Percentiles rank a stretch among this genome's conserved stretches.
Evolutionary conservation across 2,797 vertebrate genomes (phyloP).

Genomic region (Taenioides sp.): DNA sequence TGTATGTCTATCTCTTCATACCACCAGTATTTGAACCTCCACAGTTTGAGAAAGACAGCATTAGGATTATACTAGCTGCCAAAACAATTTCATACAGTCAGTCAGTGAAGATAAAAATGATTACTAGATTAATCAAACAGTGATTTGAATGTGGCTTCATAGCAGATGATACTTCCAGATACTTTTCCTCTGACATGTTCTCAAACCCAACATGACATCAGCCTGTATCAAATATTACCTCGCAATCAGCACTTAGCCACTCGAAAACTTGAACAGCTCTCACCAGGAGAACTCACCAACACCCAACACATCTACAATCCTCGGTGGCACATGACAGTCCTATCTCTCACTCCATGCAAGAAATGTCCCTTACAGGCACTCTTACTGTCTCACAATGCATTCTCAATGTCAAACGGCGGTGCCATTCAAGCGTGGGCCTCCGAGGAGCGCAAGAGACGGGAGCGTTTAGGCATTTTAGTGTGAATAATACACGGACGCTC

Average conservation of each 20-base stretch:
- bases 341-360: conserved; percentile 38
- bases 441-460: conserved; percentile 45
- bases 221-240: conserved; percentile 7
- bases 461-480: conserved; percentile 56
- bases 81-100: neutral
- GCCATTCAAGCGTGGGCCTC: conserved; percentile 29
- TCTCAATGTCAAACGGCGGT: conserved; percentile 54
- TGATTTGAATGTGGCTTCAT: neutral
- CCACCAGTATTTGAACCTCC: too few relatives aligned
- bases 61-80: neutral
- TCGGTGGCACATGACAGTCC: conserved; percentile 33
- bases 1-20: too few relatives aligned
- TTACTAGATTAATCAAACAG: neutral
- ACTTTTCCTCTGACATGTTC: conserved; percentile 1
- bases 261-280: conserved; percentile 30
- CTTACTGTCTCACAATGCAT: conserved; percentile 43
- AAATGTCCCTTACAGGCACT: conserved; percentile 59
- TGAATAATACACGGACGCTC: conserved; percentile 54
- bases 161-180: neutral
- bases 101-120: neutral
- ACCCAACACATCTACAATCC: conserved; percentile 35
- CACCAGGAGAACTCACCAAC: conserved; percentile 45
- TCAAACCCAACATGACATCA: conserved; percentile 2
- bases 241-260: conserved; percentile 16
- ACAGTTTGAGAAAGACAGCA: too few relatives aligned